A percentile compares a stretch with the other conserved stretches of the same genome.
Evolutionary conservation across 2,888 invertebrate genomes (phyloP).

Genomic region (Erebia epiphron): DNA sequence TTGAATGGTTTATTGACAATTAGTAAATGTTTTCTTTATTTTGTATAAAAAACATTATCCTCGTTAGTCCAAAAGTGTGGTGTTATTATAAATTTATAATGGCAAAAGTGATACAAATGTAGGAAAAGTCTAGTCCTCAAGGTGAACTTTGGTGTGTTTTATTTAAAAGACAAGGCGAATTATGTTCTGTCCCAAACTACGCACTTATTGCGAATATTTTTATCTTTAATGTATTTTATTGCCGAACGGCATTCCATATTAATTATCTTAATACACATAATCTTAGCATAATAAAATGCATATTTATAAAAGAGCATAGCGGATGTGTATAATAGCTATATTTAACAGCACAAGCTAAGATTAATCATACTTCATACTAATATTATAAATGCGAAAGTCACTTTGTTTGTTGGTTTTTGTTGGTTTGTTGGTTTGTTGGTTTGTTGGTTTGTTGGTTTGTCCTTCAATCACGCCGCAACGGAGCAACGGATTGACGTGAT

Average conservation of each 20-base stretch:
- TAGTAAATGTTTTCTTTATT: no score
- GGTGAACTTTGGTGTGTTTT: constrained; percentile 36
- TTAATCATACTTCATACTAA: no score
- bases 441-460: no score
- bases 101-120: constrained; percentile 38
- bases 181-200: constrained; percentile 29
- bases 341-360: no score
- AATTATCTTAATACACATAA: background rate
- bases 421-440: no score
- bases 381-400: no score
- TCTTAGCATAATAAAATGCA: background rate
- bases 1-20: no score
- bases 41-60: background rate
- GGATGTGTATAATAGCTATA: background rate
- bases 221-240: constrained; percentile 15
- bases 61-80: constrained; percentile 19
- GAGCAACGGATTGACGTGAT: no score
- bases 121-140: constrained; percentile 37
- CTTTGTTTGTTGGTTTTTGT: no score
- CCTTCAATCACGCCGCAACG: no score
- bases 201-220: constrained; percentile 25
- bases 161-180: constrained; percentile 35
- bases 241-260: background rate
- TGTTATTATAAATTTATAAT: constrained; percentile 29
- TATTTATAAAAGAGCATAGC: constrained; percentile 15